Percentiles rank a stretch among this genome's conserved stretches.
Evolutionary conservation across 2,888 invertebrate species (phyloP).

Genomic region (Erannis defoliaria): DNA sequence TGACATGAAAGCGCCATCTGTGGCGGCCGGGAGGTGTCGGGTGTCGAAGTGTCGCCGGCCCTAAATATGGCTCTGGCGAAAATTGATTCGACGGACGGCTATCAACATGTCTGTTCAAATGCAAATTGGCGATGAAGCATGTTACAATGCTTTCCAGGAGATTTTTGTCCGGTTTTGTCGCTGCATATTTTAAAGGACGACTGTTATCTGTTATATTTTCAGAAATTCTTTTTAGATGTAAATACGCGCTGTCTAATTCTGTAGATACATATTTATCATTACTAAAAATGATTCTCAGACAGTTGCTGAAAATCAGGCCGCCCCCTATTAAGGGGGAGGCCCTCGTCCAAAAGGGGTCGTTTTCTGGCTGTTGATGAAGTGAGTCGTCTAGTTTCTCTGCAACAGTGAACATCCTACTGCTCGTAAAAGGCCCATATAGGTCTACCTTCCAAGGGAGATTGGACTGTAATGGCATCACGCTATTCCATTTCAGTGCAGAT

Average conservation of each 20-base stretch:
- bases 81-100: conserved; percentile 53
- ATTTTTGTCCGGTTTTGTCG: conserved; percentile 1
- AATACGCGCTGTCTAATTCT: background rate
- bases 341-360: too few species aligned
- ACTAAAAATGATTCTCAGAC: too few species aligned
- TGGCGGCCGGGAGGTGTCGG: conserved; percentile 80
- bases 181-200: background rate
- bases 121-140: conserved; percentile 29
- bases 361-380: too few species aligned
- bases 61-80: conserved; percentile 48
- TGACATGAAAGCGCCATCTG: conserved; percentile 86
- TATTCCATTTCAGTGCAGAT: too few species aligned
- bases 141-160: conserved; percentile 16
- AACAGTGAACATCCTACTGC: too few species aligned
- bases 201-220: background rate
- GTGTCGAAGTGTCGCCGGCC: conserved; percentile 60
- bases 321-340: too few species aligned
- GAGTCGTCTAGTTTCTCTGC: too few species aligned
- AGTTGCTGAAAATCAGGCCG: too few species aligned
- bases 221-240: background rate
- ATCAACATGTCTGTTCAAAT: conserved; percentile 46
- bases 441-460: too few species aligned
- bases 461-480: too few species aligned
- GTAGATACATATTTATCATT: too few species aligned
- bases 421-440: too few species aligned